Evolutionary conservation across 2,888 invertebrate species (phyloP), one percentile per base, ranked within the genome.

Genomic region (Caenorhabditis drosophilae): DNA sequence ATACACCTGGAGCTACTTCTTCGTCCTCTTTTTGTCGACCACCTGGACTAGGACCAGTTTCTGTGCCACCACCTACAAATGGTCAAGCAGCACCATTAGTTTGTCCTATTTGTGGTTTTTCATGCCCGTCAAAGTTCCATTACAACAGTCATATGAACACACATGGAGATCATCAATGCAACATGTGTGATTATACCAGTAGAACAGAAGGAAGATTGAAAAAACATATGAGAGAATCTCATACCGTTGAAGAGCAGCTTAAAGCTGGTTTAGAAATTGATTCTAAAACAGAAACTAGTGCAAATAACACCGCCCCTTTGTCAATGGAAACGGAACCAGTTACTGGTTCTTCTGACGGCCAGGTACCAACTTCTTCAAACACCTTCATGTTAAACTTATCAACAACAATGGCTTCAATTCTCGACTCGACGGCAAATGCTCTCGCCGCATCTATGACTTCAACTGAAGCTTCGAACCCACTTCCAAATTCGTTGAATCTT

Each of bases 81-180:
- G 73, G 71, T 18, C 66, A 61, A 42, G 63, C 42, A 38, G 73
- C 55, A 31, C 64, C 41, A 58, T 70, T 73, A 15, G 70, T 73
- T 38, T 86, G 86, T 67, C 84, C 84, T 51, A 81, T 85, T n/a
- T 86, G 86, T 70, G 84, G 83, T 60, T 86, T 84, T 68, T 83
- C 84, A 60, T 85, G 85, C 16, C 79, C 79, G 11, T 81, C 84
- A 16, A 85, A 85, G 60, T 81, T 82, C 51, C 86, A 86, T 56
- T 87, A 87, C 80, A 85, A 86, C 59, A 84, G 84, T 26, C 89
- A 89, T 80, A 85, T 89, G 83, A 85, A 86, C 69, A 85, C 84
- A 4, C 89, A 89, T 78, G 85, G 86, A 75, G 85, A 86, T 77
- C 84, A 87, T 84, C 84, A 87, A 71, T 88, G 88, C 81, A 83